Conservation (phyloP, 2,113 vertebrate genomes). For the Papio anubis region DNA sequence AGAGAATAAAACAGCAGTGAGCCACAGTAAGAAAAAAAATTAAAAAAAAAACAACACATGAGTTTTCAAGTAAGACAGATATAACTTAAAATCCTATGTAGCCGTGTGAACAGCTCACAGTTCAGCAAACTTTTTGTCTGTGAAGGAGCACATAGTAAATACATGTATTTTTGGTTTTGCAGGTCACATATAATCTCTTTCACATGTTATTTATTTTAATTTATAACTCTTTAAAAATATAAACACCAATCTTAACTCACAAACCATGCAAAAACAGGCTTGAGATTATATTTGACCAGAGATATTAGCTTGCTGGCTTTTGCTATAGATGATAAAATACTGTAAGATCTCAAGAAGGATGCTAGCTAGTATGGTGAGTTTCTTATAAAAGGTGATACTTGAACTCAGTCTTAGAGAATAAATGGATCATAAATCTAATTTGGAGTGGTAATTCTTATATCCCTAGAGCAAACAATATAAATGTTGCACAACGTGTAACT, state of each 20-base stretch:
- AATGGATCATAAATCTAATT: not conserved
- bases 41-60: not conserved
- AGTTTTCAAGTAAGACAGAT: not conserved
- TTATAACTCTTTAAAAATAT: not conserved
- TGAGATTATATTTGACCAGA: not conserved
- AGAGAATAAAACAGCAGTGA: not conserved
- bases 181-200: not conserved
- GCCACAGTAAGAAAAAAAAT: not conserved
- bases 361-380: not conserved
- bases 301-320: not conserved
- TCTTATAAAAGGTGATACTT: not conserved
- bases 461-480: not conserved
- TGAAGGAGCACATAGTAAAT: not conserved
- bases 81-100: slow-evolving; percentile 7
- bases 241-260: not conserved
- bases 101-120: not conserved
- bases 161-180: not conserved
- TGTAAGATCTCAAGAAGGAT: not conserved
- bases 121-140: not conserved
- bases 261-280: not conserved
- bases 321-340: not conserved
- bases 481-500: not conserved
- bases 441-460: not conserved
- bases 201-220: not conserved
- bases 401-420: not conserved